Evolutionary conservation across 2,797 vertebrate genomes (phyloP).

Genomic region (Notolabrus celidotus): DNA sequence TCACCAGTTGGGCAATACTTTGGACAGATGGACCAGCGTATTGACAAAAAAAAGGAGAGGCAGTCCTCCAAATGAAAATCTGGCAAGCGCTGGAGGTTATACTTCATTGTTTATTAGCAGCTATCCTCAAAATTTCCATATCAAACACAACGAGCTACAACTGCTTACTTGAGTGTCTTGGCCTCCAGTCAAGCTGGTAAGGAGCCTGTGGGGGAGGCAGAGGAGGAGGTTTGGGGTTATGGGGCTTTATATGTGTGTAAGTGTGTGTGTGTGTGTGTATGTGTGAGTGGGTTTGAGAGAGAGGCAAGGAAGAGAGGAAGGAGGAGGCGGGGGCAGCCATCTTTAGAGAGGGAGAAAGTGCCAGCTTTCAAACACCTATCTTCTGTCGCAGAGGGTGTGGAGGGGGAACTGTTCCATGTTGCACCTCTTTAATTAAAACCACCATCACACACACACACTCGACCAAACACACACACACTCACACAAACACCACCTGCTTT

Average conservation of each 20-base stretch:
- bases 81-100: constrained; percentile 35
- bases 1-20: constrained; percentile 34
- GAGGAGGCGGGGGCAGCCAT: neutral
- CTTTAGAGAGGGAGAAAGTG: constrained; percentile 10
- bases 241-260: neutral
- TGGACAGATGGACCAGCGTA: constrained; percentile 45
- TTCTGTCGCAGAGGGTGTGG: constrained; percentile 31
- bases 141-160: constrained; percentile 51
- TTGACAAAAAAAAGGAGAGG: constrained; percentile 15
- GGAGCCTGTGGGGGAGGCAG: neutral
- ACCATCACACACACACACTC: constrained; percentile 16
- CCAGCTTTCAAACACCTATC: constrained; percentile 49
- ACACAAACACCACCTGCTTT: constrained; percentile 49
- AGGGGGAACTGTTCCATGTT: constrained; percentile 43
- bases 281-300: neutral
- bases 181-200: constrained; percentile 26
- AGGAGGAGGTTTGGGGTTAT: neutral
- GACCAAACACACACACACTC: constrained; percentile 1
- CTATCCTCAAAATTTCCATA: constrained; percentile 53
- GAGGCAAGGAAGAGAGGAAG: neutral
- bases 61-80: constrained; percentile 29
- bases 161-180: constrained; percentile 49
- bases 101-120: constrained; percentile 63
- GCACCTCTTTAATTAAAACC: constrained; percentile 66
- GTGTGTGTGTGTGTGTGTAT: neutral